A percentile compares a stretch with the other conserved stretches of the same genome.
Conservation (phyloP, 2,797 vertebrate genomes). For the Antrozous pallidus region DNA sequence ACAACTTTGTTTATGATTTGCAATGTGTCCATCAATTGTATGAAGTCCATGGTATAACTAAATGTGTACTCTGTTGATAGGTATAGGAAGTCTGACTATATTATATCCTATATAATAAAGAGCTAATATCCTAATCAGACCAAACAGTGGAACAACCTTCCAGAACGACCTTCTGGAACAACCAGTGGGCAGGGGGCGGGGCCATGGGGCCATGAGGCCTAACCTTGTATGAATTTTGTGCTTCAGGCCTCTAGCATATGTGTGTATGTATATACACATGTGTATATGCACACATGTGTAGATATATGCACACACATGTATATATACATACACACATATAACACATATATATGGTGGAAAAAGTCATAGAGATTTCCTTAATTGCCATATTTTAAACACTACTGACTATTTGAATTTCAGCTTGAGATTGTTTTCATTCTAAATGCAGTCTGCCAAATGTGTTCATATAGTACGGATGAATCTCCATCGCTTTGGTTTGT, state of each 20-base stretch:
- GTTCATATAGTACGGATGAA: neutral
- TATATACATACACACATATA: no score
- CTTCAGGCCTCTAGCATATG: no score
- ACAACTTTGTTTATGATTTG: neutral
- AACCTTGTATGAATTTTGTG: no score
- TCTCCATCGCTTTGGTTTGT: neutral
- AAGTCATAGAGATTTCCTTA: neutral
- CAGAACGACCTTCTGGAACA: no score
- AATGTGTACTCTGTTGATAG: neutral
- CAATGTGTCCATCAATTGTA: neutral
- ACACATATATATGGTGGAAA: neutral
- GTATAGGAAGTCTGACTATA: neutral
- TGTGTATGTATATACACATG: no score
- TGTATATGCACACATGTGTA: no score
- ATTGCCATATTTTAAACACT: neutral
- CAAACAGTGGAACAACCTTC: no score
- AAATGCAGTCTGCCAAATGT: neutral
- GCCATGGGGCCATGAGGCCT: no score
- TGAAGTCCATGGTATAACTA: neutral
- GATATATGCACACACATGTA: no score
- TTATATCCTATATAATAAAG: no score
- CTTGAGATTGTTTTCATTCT: conserved; percentile 2
- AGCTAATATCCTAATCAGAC: no score
- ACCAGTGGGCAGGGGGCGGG: no score
- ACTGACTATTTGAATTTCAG: conserved; percentile 8